Evolutionary conservation across 1,140 invertebrate genomes (phyloP).

Genomic region (Microplitis demolitor): DNA sequence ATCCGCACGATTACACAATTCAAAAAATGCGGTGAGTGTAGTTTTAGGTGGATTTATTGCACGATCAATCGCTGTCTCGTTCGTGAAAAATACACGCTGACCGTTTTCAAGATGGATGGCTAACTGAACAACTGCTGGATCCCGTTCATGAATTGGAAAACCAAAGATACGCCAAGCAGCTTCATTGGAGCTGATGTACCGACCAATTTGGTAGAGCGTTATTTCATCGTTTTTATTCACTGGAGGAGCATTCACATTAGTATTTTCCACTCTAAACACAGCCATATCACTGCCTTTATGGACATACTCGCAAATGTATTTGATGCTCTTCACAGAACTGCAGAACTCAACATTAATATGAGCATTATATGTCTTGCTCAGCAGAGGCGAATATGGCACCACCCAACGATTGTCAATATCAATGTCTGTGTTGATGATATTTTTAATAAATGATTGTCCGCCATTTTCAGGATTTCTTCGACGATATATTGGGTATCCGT

Average conservation of each 20-base stretch:
- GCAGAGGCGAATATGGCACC: slow-evolving; percentile 50
- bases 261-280: slow-evolving; percentile 26
- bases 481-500: slow-evolving; percentile 29
- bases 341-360: slow-evolving; percentile 53
- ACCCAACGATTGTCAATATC: slow-evolving; percentile 52
- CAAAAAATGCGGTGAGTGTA: slow-evolving; percentile 48
- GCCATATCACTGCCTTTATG: slow-evolving; percentile 50
- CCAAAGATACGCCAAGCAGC: slow-evolving; percentile 56
- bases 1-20: slow-evolving; percentile 28
- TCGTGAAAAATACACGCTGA: slow-evolving; percentile 50
- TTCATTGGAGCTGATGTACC: slow-evolving; percentile 48
- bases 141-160: slow-evolving; percentile 55
- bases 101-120: slow-evolving; percentile 55
- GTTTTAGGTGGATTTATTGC: slow-evolving; percentile 29
- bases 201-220: slow-evolving; percentile 38
- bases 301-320: slow-evolving; percentile 58
- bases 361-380: slow-evolving; percentile 39
- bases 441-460: slow-evolving; percentile 12
- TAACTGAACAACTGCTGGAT: slow-evolving; percentile 55
- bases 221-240: slow-evolving; percentile 51
- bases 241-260: background rate
- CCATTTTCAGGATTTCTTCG: slow-evolving; percentile 16
- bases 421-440: slow-evolving; percentile 33
- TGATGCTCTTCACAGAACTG: slow-evolving; percentile 53
- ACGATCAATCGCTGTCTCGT: slow-evolving; percentile 30